Evolutionary conservation across 2,113 vertebrate genomes (phyloP).

Genomic region (Hyperopisus bebe): DNA sequence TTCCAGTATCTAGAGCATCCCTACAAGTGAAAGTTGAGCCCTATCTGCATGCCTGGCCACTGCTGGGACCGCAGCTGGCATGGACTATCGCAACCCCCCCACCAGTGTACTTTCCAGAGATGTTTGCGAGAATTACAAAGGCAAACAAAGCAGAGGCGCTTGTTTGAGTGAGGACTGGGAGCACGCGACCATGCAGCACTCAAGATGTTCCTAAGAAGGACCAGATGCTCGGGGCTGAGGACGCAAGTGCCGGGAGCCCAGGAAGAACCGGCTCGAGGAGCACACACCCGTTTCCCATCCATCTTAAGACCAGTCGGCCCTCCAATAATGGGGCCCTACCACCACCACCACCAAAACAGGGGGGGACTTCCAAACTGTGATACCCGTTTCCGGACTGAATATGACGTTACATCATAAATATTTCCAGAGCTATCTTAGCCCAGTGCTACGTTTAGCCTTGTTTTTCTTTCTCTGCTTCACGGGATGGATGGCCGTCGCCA

Average conservation of each 20-base stretch:
- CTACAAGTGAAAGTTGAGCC: not conserved
- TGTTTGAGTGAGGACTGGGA: constrained; percentile 37
- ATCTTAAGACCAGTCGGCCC: not conserved
- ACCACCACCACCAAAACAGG: not conserved
- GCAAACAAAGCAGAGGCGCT: constrained; percentile 40
- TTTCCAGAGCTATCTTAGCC: constrained; percentile 35
- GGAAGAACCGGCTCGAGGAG: not conserved
- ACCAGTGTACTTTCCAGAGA: not conserved
- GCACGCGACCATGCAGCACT: constrained; percentile 48
- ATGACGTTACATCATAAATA: constrained; percentile 36
- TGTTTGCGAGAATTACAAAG: constrained; percentile 14
- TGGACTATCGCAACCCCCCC: not conserved
- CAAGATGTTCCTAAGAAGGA: constrained; percentile 63
- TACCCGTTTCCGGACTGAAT: constrained; percentile 25
- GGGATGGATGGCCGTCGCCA: not conserved
- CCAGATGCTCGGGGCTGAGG: constrained; percentile 55
- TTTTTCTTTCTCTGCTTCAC: constrained; percentile 3
- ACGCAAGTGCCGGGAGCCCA: constrained; percentile 16
- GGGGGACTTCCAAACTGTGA: not conserved
- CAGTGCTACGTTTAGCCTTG: constrained; percentile 15
- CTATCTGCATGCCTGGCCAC: not conserved
- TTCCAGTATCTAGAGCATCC: not conserved
- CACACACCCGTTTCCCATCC: not conserved
- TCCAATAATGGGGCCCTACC: not conserved
- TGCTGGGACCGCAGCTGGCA: not conserved